A percentile compares a stretch with the other conserved stretches of the same genome.
These are phyloP conservation scores for Tachina grossa DNA, from an alignment of 2,888 invertebrate genomes.

Conservation along the genomic window DNA sequence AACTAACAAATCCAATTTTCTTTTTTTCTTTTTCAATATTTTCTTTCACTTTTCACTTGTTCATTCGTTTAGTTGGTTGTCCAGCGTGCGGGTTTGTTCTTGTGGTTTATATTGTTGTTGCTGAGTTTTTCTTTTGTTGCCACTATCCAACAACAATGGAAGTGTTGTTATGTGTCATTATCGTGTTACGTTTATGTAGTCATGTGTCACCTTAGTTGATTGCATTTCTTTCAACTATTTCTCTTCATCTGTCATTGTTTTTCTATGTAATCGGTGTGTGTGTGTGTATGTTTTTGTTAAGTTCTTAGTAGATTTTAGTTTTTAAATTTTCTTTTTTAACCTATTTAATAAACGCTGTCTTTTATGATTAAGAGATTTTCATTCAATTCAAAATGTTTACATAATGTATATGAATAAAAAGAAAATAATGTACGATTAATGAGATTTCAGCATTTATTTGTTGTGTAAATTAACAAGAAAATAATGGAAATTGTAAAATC, in stretches of 20 bases:
- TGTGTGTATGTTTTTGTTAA: not conserved
- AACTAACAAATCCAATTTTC: conserved; percentile 67
- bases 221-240: conserved; percentile 51
- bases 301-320: conserved; percentile 30
- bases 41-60: conserved; percentile 10
- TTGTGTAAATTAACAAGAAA: not conserved
- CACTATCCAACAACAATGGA: conserved; percentile 4
- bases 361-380: conserved; percentile 51
- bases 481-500: not conserved
- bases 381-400: conserved; percentile 48
- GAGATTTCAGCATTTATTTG: conserved; percentile 4
- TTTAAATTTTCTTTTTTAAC: not conserved
- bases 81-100: conserved; percentile 35
- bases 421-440: conserved; percentile 10
- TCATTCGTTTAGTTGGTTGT: conserved; percentile 30
- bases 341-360: conserved; percentile 26
- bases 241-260: conserved; percentile 48
- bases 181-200: conserved; percentile 62
- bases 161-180: conserved; percentile 62
- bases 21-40: not conserved
- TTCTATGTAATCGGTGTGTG: not conserved
- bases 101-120: conserved; percentile 20
- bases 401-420: conserved; percentile 14
- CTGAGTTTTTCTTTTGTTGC: not conserved
- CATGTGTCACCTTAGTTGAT: conserved; percentile 66